Evolutionary conservation across 2,888 invertebrate species (phyloP).

Genomic region (Lydus trimaculatus): DNA sequence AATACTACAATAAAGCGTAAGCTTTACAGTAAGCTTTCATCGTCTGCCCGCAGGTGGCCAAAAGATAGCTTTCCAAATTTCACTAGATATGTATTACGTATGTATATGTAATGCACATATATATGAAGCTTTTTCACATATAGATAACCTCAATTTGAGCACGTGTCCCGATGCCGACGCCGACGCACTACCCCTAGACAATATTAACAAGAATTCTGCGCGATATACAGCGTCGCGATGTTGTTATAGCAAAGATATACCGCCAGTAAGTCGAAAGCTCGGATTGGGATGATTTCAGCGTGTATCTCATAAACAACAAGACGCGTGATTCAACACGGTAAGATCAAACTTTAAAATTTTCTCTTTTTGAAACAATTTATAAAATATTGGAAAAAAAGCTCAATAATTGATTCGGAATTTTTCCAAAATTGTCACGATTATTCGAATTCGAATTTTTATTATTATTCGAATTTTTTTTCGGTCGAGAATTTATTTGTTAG

Average conservation of each 20-base stretch:
- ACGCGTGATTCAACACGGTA: background rate
- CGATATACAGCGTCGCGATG: constrained; percentile 26
- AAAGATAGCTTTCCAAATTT: constrained; percentile 3
- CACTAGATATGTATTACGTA: too few species aligned
- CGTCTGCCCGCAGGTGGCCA: background rate
- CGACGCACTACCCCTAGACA: constrained; percentile 29
- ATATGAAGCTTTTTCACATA: background rate
- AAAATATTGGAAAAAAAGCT: too few species aligned
- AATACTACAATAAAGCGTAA: background rate
- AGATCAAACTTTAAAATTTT: background rate
- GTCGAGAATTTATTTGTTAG: background rate
- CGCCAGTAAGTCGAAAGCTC: constrained; percentile 20
- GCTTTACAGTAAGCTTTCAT: background rate
- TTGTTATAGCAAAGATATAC: constrained; percentile 17
- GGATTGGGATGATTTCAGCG: constrained; percentile 6
- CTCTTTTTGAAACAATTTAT: too few species aligned
- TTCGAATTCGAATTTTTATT: too few species aligned
- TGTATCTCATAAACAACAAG: background rate
- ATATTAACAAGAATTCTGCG: constrained; percentile 11
- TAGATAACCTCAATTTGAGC: constrained; percentile 29
- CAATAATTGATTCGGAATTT: too few species aligned
- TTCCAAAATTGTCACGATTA: too few species aligned
- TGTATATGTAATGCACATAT: background rate
- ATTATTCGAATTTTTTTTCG: too few species aligned
- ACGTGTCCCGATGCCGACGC: constrained; percentile 38